phyloP scores from a whole-genome alignment of 1,140 invertebrate species.

The Drosophila mauritiana region DNA sequence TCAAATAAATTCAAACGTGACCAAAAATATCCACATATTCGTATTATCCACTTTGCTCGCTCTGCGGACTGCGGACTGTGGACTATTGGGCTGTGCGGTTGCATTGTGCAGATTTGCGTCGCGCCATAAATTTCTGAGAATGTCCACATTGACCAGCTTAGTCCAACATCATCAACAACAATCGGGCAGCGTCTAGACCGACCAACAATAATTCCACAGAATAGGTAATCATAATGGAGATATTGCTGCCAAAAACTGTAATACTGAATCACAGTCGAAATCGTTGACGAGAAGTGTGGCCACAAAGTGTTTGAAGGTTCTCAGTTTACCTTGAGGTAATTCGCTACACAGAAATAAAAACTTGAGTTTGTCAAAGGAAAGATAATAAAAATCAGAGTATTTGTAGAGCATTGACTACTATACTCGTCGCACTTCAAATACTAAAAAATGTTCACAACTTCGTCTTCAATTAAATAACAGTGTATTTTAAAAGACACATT shows the following conservation, averaged over 20 bases:
- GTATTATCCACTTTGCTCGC: constrained; percentile 70
- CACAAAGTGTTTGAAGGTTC: constrained; percentile 19
- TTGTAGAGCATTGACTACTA: no score
- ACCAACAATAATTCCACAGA: constrained; percentile 40
- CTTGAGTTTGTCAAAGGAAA: no score
- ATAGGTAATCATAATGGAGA: constrained; percentile 64
- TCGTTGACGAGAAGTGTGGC: constrained; percentile 19
- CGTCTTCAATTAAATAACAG: no score
- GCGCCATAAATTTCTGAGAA: constrained; percentile 67
- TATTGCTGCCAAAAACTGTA: constrained; percentile 42
- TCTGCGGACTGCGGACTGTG: constrained; percentile 24
- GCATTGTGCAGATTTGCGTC: constrained; percentile 73
- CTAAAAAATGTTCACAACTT: no score
- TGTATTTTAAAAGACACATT: no score
- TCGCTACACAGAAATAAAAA: neutral
- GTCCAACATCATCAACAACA: constrained; percentile 67
- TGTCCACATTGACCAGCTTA: constrained; percentile 52
- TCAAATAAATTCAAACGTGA: constrained; percentile 84
- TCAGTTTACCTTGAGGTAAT: constrained; percentile 9
- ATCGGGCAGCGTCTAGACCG: constrained; percentile 54
- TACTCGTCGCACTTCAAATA: no score
- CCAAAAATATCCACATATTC: constrained; percentile 80
- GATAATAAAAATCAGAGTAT: no score
- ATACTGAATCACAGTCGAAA: constrained; percentile 32
- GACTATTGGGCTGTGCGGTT: constrained; percentile 35